Evolutionary conservation across 2,113 vertebrate species (phyloP), one percentile per base, ranked within the genome.

Genomic region (Colossoma macropomum): DNA sequence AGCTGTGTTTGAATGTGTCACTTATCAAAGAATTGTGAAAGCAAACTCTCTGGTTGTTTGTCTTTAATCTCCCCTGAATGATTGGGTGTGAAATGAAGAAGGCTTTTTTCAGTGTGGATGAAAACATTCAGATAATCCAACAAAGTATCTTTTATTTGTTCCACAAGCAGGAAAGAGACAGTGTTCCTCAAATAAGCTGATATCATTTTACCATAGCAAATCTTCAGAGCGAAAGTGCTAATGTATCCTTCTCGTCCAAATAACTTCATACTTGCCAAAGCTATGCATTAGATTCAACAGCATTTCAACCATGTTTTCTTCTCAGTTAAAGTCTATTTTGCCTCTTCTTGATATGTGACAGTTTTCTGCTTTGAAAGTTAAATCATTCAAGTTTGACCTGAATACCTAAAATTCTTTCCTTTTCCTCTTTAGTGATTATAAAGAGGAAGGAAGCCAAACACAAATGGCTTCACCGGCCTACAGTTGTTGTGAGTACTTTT

Each of bases 1-100:
- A 71, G 68, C 19, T n/a, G 34, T 71, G 21, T 70, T 11, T 70
- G 66, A 70, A 21, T 45, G 15, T 45, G 68, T 45, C n/a, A 71
- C 23, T 45, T 45, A 75, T 65, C 34, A 78, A 38, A 78, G 63
- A 72, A 7, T 59, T 23, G 28, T 78, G 38, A 30, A 50, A 59
- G 60, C 50, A 79, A 84, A 79, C 71, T 75, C 28, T 66, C 48
- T 50, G 32, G 8, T 23, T 65, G 45, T 45, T 71, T 77, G 56
- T 63, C 54, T 45, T 83, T 77, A 78, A 75, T 86, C 71, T 86
- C 68, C 28, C 8, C 60, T 62, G 71, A 62, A 30, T 71, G 54
- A 86, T 62, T 79, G 71, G 32, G 76, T 83, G 71, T 75, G 76
- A 70, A 86, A 69, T 68, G 59, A 75, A 54, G 75, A 77, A 63